Percentiles rank a stretch among this genome's conserved stretches.
Conservation (phyloP, 2,888 invertebrate genomes). For the Ctena decussata region DNA sequence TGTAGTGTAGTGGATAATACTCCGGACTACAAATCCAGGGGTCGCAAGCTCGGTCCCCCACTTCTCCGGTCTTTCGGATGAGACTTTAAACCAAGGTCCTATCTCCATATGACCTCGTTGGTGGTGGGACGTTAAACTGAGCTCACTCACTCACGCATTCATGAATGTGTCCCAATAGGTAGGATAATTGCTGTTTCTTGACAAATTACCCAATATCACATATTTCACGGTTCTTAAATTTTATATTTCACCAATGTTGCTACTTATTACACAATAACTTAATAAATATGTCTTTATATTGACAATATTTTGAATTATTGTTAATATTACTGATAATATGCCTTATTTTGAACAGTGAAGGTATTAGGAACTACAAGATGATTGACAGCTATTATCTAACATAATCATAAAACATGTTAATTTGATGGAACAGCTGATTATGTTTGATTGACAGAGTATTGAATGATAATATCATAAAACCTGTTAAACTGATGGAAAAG, state of each 20-base stretch:
- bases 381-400: background rate
- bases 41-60: no score
- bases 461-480: slow-evolving; percentile 3
- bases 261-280: background rate
- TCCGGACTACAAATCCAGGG: no score
- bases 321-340: background rate
- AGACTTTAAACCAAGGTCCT: no score
- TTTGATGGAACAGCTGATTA: slow-evolving; percentile 9
- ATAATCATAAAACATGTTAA: slow-evolving; percentile 11
- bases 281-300: background rate
- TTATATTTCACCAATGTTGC: background rate
- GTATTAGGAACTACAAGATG: background rate
- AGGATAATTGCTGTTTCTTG: no score
- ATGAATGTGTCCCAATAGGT: no score
- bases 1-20: no score
- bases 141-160: no score
- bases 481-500: background rate
- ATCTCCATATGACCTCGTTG: no score
- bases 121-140: no score
- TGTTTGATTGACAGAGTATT: slow-evolving; percentile 1
- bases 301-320: slow-evolving; percentile 6
- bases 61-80: no score
- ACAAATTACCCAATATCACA: slow-evolving; percentile 4
- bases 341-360: background rate
- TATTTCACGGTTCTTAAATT: slow-evolving; percentile 3